These are phyloP conservation scores for Festucalex cinctus DNA, from an alignment of 2,113 vertebrate genomes.

Conservation along the genomic window DNA sequence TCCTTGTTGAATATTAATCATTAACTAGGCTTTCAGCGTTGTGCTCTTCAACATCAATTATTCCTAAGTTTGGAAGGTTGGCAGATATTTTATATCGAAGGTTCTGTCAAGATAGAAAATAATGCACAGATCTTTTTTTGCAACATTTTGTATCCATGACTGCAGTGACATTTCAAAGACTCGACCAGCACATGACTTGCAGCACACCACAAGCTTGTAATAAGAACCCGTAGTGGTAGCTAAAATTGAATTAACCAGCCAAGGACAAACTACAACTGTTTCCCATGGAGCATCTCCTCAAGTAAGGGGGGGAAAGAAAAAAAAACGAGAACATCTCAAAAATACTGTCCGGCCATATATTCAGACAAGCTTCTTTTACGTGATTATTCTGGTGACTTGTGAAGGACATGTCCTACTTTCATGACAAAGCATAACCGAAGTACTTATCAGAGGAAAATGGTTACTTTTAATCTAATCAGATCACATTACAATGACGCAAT, in stretches of 20 bases:
- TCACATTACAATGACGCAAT: neutral
- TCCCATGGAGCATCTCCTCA: neutral
- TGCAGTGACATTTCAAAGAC: constrained; percentile 4
- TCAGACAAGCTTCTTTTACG: neutral
- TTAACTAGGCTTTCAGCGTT: no score
- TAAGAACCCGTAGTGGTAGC: constrained; percentile 22
- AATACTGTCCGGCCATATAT: neutral
- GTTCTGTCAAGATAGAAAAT: neutral
- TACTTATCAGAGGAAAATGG: neutral
- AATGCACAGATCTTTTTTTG: neutral
- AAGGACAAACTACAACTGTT: neutral
- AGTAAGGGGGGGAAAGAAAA: neutral
- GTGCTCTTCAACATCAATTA: neutral
- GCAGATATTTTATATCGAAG: neutral
- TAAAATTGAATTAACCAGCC: neutral
- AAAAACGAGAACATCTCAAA: neutral
- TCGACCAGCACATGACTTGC: constrained; percentile 41
- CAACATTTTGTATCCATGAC: neutral
- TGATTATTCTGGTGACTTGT: neutral
- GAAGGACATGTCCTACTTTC: neutral
- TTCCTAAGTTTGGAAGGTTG: neutral
- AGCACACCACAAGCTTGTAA: constrained; percentile 43
- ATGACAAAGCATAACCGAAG: neutral
- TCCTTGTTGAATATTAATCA: no score
- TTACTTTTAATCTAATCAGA: neutral